These are phyloP conservation scores for Verasper variegatus DNA, from an alignment of 2,113 vertebrate species.

Conservation along the genomic window DNA sequence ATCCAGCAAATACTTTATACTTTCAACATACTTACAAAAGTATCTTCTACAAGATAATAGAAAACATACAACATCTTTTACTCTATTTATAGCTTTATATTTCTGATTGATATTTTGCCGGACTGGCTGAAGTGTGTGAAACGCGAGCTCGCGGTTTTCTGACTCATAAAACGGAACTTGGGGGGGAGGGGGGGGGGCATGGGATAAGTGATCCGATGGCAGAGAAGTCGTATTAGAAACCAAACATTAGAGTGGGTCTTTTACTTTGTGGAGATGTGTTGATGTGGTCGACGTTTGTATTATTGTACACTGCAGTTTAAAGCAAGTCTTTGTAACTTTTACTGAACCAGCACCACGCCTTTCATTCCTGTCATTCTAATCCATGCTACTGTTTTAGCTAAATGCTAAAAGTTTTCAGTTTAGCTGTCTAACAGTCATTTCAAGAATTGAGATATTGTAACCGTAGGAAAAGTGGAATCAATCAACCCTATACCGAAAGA, in stretches of 20 bases:
- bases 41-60: slow-evolving; percentile 94
- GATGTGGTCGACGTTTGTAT: not conserved
- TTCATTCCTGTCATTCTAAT: too few relatives aligned
- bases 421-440: too few relatives aligned
- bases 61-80: slow-evolving; percentile 93
- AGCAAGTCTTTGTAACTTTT: slow-evolving; percentile 39
- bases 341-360: not conserved
- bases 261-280: slow-evolving; percentile 1
- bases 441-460: too few relatives aligned
- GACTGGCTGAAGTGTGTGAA: slow-evolving; percentile 69
- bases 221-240: slow-evolving; percentile 13
- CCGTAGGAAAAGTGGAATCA: too few relatives aligned
- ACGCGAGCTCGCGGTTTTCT: slow-evolving; percentile 57
- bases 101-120: slow-evolving; percentile 79
- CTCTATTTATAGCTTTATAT: slow-evolving; percentile 85
- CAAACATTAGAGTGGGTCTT: slow-evolving; percentile 1
- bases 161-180: slow-evolving; percentile 20
- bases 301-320: slow-evolving; percentile 15
- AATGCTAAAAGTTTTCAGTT: too few relatives aligned
- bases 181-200: not conserved
- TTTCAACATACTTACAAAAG: slow-evolving; percentile 98
- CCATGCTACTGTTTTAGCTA: too few relatives aligned
- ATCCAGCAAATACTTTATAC: slow-evolving; percentile 88
- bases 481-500: too few relatives aligned
- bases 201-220: not conserved